Percentiles rank a stretch among this genome's conserved stretches.
phyloP scores from a whole-genome alignment of 2,888 invertebrate species.

The Tiphia femorata region DNA sequence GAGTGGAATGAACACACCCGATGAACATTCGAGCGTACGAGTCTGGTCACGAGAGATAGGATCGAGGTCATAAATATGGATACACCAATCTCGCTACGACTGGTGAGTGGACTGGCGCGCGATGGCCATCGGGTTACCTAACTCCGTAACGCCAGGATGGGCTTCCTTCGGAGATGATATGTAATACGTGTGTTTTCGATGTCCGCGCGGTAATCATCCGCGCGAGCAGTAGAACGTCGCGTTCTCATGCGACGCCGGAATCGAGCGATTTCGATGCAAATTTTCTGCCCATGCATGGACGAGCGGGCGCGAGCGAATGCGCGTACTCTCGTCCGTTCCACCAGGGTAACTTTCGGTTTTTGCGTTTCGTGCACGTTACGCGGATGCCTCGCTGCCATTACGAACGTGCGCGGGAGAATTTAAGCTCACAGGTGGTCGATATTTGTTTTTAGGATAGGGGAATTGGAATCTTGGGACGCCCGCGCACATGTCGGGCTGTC shows the following conservation, averaged over 20 bases:
- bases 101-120: neutral
- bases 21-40: neutral
- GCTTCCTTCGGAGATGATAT: conserved; percentile 29
- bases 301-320: too few species aligned
- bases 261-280: conserved; percentile 19
- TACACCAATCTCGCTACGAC: neutral
- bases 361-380: too few species aligned
- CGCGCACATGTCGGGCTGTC: too few species aligned
- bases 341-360: too few species aligned
- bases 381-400: too few species aligned
- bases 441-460: too few species aligned
- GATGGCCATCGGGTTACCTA: conserved; percentile 30
- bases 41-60: neutral
- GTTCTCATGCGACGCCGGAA: conserved; percentile 19
- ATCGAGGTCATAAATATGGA: conserved; percentile 30
- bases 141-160: conserved; percentile 26
- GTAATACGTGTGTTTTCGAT: conserved; percentile 27
- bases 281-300: conserved; percentile 10
- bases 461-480: too few species aligned
- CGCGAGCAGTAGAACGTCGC: neutral
- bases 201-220: conserved; percentile 17
- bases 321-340: too few species aligned
- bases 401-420: too few species aligned
- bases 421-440: too few species aligned
- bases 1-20: neutral